Conservation (phyloP, 2,113 vertebrate genomes). For the Rhea americana region DNA sequence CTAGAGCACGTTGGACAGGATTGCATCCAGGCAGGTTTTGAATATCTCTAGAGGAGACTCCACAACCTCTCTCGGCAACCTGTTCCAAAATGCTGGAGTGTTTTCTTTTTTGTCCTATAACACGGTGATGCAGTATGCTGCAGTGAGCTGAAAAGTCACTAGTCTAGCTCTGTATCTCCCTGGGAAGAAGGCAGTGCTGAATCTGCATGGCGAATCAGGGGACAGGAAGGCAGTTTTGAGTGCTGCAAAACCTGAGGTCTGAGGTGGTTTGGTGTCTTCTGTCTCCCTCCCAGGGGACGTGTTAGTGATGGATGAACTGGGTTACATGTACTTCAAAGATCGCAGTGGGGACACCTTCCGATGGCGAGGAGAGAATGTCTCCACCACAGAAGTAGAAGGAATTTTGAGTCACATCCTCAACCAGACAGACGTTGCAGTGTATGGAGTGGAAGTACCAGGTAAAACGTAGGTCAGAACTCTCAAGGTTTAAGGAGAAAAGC, state of each 20-base stretch:
- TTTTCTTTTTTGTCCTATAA: neutral
- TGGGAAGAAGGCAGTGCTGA: rapidly evolving
- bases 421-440: slow-evolving; percentile 86
- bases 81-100: neutral
- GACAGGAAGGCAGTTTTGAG: rapidly evolving
- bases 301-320: slow-evolving; percentile 90
- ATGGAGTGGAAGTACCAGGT: slow-evolving; percentile 86
- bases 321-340: slow-evolving; percentile 91
- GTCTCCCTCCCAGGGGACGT: slow-evolving; percentile 78
- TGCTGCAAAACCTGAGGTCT: rapidly evolving
- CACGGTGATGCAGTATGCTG: rapidly evolving
- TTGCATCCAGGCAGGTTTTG: no score
- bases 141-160: neutral
- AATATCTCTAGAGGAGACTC: no score
- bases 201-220: no score
- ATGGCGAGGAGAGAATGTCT: slow-evolving; percentile 91
- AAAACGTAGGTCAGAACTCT: neutral
- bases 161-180: rapidly evolving
- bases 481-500: rapidly evolving
- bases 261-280: neutral
- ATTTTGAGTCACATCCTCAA: slow-evolving; percentile 83
- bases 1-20: no score
- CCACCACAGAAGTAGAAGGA: slow-evolving; percentile 89
- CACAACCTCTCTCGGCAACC: no score
- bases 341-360: slow-evolving; percentile 90